Evolutionary conservation across 2,888 invertebrate species (phyloP).

Genomic region (Dynastes hyllus): DNA sequence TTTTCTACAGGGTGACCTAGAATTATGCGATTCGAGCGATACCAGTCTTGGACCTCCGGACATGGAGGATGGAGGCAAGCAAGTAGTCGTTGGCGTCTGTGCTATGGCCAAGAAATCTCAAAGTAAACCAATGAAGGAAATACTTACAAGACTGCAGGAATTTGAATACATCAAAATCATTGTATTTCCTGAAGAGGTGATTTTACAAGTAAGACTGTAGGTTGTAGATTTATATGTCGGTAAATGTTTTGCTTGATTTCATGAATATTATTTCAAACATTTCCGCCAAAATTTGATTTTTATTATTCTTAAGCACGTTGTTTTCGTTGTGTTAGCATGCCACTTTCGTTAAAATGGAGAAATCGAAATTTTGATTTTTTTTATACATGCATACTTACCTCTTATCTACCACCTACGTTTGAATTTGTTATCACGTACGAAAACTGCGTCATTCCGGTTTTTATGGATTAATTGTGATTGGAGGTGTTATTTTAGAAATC

Average conservation of each 20-base stretch:
- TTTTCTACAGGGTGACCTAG: conserved; percentile 80
- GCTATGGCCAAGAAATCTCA: conserved; percentile 99
- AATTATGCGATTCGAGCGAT: conserved; percentile 79
- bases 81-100: conserved; percentile 98
- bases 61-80: conserved; percentile 81
- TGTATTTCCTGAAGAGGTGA: conserved; percentile 96
- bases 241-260: conserved; percentile 48
- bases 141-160: conserved; percentile 94
- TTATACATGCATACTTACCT: conserved; percentile 43
- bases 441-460: conserved; percentile 18
- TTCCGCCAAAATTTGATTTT: conserved; percentile 21
- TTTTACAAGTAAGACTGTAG: conserved; percentile 82
- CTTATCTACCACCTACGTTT: conserved; percentile 50
- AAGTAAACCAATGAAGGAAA: conserved; percentile 99
- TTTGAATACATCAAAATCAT: conserved; percentile 97
- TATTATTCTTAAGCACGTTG: conserved; percentile 31
- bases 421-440: conserved; percentile 39
- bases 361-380: conserved; percentile 35
- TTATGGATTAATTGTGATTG: conserved; percentile 21
- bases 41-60: conserved; percentile 70
- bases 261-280: conserved; percentile 29
- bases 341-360: conserved; percentile 23
- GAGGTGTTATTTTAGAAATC: conserved; percentile 78
- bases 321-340: conserved; percentile 43
- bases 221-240: conserved; percentile 53